These are phyloP conservation scores for Indri indri DNA, from an alignment of 2,113 vertebrate genomes.

Conservation along the genomic window DNA sequence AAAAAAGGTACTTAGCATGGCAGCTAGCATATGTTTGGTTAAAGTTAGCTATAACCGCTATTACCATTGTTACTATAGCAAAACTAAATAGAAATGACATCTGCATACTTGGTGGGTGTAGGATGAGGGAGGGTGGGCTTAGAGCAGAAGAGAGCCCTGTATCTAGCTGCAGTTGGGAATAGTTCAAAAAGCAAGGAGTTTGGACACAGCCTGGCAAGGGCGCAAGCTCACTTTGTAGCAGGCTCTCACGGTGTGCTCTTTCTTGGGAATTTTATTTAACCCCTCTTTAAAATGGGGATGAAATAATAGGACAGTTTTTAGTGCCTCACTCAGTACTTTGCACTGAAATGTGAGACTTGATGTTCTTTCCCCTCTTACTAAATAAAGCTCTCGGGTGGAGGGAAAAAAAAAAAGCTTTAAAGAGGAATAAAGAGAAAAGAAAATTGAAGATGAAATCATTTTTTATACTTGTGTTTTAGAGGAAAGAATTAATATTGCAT, in stretches of 20 bases:
- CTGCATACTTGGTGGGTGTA: rapidly evolving
- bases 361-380: background rate
- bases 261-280: background rate
- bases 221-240: too few relatives aligned
- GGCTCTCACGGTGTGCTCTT: background rate
- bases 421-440: background rate
- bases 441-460: background rate
- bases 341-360: background rate
- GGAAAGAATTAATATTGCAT: background rate
- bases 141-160: background rate
- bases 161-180: background rate
- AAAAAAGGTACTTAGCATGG: background rate
- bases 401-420: rapidly evolving
- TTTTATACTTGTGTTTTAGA: background rate
- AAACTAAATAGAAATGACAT: too few relatives aligned
- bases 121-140: rapidly evolving
- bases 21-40: too few relatives aligned
- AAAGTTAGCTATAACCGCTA: background rate
- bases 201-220: too few relatives aligned
- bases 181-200: background rate
- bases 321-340: background rate
- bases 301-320: background rate
- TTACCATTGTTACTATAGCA: too few relatives aligned
- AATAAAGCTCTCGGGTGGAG: background rate
- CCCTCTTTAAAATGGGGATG: background rate